These are phyloP conservation scores for Heliconius erato DNA, from an alignment of 2,888 invertebrate species.

Conservation along the genomic window DNA sequence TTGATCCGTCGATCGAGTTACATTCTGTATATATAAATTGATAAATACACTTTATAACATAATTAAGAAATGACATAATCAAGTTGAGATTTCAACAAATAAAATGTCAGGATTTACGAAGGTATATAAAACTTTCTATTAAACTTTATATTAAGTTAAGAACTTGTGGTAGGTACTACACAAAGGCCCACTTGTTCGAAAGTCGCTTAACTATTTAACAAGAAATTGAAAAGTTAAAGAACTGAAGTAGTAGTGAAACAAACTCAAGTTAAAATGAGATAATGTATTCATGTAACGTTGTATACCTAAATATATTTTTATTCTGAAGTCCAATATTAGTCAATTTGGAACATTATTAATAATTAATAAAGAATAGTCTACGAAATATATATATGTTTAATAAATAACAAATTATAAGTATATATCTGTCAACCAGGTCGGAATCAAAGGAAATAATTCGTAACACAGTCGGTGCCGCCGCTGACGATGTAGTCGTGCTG, in stretches of 20 bases:
- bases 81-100: background rate
- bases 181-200: constrained; percentile 2
- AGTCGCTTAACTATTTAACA: constrained; percentile 10
- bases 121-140: background rate
- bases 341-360: no score
- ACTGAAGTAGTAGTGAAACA: background rate
- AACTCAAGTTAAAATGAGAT: background rate
- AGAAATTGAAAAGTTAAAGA: background rate
- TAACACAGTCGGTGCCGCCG: constrained; percentile 90
- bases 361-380: no score
- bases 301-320: background rate
- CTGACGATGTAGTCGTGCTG: constrained; percentile 92
- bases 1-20: no score
- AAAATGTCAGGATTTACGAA: background rate
- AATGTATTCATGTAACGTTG: background rate
- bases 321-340: no score
- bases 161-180: background rate
- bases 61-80: background rate
- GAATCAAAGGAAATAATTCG: constrained; percentile 93
- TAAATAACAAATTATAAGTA: background rate
- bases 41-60: background rate
- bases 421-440: constrained; percentile 83
- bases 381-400: background rate
- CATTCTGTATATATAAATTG: no score
- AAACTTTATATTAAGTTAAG: background rate